Evolutionary conservation across 2,797 vertebrate genomes (phyloP), one percentile per base, ranked within the genome.

Genomic region (Pangasius sanitwongsei): DNA sequence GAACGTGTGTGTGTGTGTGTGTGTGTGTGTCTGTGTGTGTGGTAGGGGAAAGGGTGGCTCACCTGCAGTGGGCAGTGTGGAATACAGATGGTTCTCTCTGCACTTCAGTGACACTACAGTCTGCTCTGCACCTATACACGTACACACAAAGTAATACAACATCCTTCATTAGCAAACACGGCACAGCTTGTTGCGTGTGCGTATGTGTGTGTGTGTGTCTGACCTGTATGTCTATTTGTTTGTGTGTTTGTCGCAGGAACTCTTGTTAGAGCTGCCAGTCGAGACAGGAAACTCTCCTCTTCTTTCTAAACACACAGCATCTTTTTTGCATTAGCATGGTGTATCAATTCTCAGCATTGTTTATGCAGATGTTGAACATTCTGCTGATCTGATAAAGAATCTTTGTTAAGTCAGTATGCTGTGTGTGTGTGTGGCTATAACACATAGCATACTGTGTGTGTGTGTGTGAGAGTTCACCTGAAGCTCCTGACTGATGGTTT

Each of bases 401-500:
- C 37, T 74, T 44, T 72, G 2, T 34, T 37, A 57, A 7, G 28
- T 55, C 13, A 31, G 48, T 18, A 77, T 75, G 41, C 41, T 31
- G 2, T 53, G 44, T 77, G 72, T 77, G 72, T 37, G 34, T 18
- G 15, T 18, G 12, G 18, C 8, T 20, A 3, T 41, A 44, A 44
- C 3, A 44, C 1, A 34, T 31, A 34, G 3, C 59, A 61, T 69
- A 16, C 67, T 75, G 72, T 16, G 88, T 59, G 63, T 61, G 25
- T 34, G 59, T 16, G 2, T 18, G 57, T 67, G 2, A 23, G 9
- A n/a, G 55, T 74, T 34, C 74, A 92, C 91, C 69, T 83, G 57
- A 44, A 92, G 88, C 11, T 90, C 81, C 61, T 89, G 20, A 85
- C 15, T 87, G 59, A 89, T 83, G 15, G 12, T 72, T 83, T 87